Base-by-base conservation (phyloP, 2,888 invertebrate species). In the Venusia cambrica region DNA sequence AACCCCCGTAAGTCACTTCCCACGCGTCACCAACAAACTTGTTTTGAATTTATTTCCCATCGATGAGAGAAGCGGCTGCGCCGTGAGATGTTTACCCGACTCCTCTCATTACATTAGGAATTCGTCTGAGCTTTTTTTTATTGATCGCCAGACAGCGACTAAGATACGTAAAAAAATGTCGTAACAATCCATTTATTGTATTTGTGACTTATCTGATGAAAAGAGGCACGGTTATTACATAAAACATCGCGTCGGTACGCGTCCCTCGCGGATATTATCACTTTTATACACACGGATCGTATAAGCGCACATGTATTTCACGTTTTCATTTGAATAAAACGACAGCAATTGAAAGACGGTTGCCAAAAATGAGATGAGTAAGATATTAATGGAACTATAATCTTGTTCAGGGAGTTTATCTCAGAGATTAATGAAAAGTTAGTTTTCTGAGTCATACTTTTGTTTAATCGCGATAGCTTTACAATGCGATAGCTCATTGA, bases 111-210 rank as follows among this genome's bases (percentile, higher is more conserved):
- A 64, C 62, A 69, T 68, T 69, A 67, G 61, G 67, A 62, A 68
- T 68, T 73, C 49, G 65, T 69, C 63, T 62, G 54, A 63, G 51
- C 61, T 56, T 69, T 66, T 73, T 66, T 60, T 55, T 70, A 75
- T 78, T 67, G 78, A 79, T 79, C 72, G 63, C 44, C 4, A 9
- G 19, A 31, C 38, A 48, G 61, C 38, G 51, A 50, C 57, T 44
- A 45, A 57, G 69, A 75, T 70, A 72, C 77, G 77, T 73, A 64
- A 69, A 64, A 78, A 75, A 72, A 63, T 60, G 56, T 58, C 52
- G 54, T 57, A n/a, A n/a, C n/a, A n/a, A n/a, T n/a, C n/a, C n/a
- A n/a, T n/a, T n/a, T n/a, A n/a, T 55, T 48, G 56, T 54, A 53
- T 68, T 69, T 74, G 67, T 73, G 71, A 62, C 52, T 62, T 71